phyloP scores from a whole-genome alignment of 1,140 invertebrate species.

The Leptopilina clavipes region DNA sequence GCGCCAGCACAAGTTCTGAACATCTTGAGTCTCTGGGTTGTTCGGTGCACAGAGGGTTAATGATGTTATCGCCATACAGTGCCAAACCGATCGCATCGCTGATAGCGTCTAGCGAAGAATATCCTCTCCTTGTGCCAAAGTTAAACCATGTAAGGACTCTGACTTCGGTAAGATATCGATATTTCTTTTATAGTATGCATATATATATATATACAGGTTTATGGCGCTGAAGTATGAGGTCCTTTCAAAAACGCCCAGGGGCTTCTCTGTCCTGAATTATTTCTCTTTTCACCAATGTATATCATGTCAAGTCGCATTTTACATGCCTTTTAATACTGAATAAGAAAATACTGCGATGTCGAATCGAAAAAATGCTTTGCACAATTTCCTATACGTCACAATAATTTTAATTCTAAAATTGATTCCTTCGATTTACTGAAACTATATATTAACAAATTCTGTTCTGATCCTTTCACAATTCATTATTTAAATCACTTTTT shows the following conservation, averaged over 20 bases:
- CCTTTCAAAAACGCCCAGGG: background rate
- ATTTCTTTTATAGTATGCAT: slow-evolving; percentile 62
- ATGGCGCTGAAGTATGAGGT: background rate
- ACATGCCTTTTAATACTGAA: no score
- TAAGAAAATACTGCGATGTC: no score
- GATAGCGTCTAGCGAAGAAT: slow-evolving; percentile 62
- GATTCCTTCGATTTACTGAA: no score
- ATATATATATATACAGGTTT: slow-evolving; percentile 35
- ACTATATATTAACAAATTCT: no score
- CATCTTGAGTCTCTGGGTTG: slow-evolving; percentile 57
- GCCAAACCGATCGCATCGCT: slow-evolving; percentile 73
- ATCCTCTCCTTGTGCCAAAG: slow-evolving; percentile 48
- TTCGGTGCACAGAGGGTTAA: slow-evolving; percentile 71
- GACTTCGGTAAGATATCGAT: slow-evolving; percentile 57
- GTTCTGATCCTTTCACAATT: no score
- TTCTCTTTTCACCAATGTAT: no score
- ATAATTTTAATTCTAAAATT: no score
- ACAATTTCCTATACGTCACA: no score
- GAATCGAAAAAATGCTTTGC: no score
- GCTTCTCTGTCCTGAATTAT: background rate
- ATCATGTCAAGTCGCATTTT: background rate
- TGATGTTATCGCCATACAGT: slow-evolving; percentile 74
- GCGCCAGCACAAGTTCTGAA: slow-evolving; percentile 54
- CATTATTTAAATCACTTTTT: no score
- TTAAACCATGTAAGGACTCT: slow-evolving; percentile 54